phyloP scores from a whole-genome alignment of 2,888 invertebrate genomes.

The Platynereis dumerilii region DNA sequence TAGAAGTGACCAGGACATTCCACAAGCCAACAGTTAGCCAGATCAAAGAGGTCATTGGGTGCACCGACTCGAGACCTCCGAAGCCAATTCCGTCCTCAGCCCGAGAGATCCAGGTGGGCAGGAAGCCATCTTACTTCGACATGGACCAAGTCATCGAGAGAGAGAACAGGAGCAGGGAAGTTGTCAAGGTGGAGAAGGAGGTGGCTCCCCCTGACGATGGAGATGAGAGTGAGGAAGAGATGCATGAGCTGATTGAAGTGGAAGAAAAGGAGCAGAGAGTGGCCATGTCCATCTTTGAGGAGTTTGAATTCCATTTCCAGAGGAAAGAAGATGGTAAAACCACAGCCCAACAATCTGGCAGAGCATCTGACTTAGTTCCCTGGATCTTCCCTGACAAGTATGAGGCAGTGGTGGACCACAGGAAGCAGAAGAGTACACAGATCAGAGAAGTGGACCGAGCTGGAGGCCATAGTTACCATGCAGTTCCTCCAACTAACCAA shows the following conservation, averaged over 20 bases:
- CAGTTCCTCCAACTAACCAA: no score
- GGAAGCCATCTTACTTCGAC: neutral
- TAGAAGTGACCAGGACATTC: slow-evolving; percentile 4
- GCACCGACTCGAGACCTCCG: neutral
- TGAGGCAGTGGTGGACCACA: slow-evolving; percentile 31
- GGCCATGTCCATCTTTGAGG: slow-evolving; percentile 35
- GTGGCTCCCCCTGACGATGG: slow-evolving; percentile 12
- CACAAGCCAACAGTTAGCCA: neutral
- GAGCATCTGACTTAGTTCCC: slow-evolving; percentile 12
- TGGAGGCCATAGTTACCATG: slow-evolving; percentile 12
- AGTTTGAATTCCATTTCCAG: slow-evolving; percentile 31
- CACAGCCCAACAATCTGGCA: neutral
- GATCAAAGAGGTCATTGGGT: neutral
- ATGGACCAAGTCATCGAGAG: neutral
- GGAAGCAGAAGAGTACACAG: slow-evolving; percentile 30
- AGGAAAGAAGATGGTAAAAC: slow-evolving; percentile 28
- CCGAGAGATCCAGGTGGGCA: slow-evolving; percentile 9
- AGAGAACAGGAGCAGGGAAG: neutral
- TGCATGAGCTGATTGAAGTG: slow-evolving; percentile 29
- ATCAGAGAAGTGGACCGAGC: slow-evolving; percentile 25
- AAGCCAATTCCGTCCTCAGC: neutral
- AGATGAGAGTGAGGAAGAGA: slow-evolving; percentile 25
- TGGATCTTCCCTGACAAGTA: slow-evolving; percentile 25
- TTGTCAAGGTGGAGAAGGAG: slow-evolving; percentile 2
- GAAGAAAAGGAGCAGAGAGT: slow-evolving; percentile 36